Evolutionary conservation across 1,140 invertebrate species (phyloP).

Genomic region (Telenomus remus): DNA sequence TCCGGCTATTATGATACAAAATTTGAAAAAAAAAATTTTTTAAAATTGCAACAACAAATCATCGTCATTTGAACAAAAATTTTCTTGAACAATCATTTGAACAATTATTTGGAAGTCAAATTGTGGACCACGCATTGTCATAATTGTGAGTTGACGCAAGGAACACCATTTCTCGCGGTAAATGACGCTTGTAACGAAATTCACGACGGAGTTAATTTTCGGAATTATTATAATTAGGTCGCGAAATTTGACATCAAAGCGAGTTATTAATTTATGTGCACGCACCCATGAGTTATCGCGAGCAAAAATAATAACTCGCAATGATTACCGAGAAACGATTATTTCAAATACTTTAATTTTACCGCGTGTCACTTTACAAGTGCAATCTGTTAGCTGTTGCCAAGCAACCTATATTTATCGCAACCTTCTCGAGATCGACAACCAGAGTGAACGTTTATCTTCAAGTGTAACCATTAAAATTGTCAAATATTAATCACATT

Average conservation of each 20-base stretch:
- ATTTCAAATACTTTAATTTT: constrained; percentile 48
- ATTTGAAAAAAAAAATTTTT: background rate
- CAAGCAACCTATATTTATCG: background rate
- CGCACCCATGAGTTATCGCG: constrained; percentile 44
- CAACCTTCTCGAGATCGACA: too few species aligned
- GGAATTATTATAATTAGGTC: constrained; percentile 47
- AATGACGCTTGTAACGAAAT: constrained; percentile 46
- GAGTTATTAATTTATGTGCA: constrained; percentile 51
- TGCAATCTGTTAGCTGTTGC: constrained; percentile 7
- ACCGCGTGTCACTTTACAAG: constrained; percentile 42
- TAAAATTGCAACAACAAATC: too few species aligned
- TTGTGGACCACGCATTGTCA: constrained; percentile 39
- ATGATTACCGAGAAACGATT: constrained; percentile 51
- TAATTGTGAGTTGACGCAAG: constrained; percentile 40
- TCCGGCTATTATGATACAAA: constrained; percentile 58
- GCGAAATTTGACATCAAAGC: constrained; percentile 46
- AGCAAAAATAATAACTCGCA: constrained; percentile 34
- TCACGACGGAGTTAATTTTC: constrained; percentile 41
- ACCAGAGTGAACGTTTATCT: background rate
- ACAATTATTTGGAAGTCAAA: background rate
- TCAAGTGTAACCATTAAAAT: background rate
- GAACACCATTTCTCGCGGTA: too few species aligned
- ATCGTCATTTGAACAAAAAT: too few species aligned
- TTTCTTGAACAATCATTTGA: background rate
- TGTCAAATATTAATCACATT: too few species aligned